Evolutionary conservation across 2,113 vertebrate genomes (phyloP), one percentile per base, ranked within the genome.

Genomic region (Promerops cafer): DNA sequence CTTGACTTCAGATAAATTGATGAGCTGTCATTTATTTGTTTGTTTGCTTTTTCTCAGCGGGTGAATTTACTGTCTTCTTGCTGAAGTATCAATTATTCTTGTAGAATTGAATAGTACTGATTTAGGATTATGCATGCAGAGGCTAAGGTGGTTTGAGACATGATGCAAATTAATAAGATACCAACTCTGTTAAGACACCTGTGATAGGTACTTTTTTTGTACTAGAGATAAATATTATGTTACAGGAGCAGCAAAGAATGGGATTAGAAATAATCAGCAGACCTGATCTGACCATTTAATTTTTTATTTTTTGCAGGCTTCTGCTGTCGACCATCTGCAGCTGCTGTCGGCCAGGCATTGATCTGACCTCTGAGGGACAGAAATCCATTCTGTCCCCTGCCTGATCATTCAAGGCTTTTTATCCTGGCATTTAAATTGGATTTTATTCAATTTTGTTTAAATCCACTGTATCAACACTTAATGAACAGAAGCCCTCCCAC

Each of bases 381-480:
- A 93, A 94, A 78, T 57, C 52, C 85, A 57, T 87, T 89, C 79
- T 93, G 74, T 64, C 76, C 85, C 88, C 52, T 64, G 65, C 85
- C 30, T 89, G 72, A 33, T 79, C 10, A 0, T 86, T 83, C 60
- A 71, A 45, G 45, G 53, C 60, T 81, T 94, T 96, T 96, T 69
- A 93, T 89, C 69, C 60, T 18, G 77, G 80, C 57, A 44, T 93
- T 94, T 86, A 66, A 88, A 96, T 61, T 78, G 72, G 76, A 75
- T 90, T 93, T 83, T 75, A 75, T 90, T 94, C 86, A 44, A 75
- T 95, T 96, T 92, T 60, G 83, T 90, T 96, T 92, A 92, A 95
- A 95, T 90, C 90, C 80, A 71, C 94, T 96, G 26, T 84, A 96
- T 93, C 94, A 96, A 90, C 86, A 93, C 85, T 80, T 93, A 92